phyloP scores from a whole-genome alignment of 1,140 invertebrate genomes.

The Parasteatoda tepidariorum region DNA sequence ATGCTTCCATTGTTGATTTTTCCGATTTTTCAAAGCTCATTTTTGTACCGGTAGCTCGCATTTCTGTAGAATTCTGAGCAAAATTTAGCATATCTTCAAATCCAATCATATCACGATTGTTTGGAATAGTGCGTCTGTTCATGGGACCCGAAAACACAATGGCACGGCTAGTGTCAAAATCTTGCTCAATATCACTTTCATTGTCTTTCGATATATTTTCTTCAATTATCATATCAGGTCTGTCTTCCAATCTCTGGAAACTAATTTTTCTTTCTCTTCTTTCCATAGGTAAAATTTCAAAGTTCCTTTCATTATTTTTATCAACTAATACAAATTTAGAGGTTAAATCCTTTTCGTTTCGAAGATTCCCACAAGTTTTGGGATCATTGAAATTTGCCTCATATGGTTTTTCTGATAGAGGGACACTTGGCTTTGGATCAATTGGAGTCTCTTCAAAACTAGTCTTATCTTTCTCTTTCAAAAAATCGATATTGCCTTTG shows the following conservation, averaged over 20 bases:
- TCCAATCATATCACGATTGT: not conserved
- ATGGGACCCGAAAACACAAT: not conserved
- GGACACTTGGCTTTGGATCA: no score
- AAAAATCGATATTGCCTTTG: no score
- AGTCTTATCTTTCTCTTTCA: no score
- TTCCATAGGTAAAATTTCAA: not conserved
- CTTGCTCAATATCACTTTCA: not conserved
- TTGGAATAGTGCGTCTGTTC: not conserved
- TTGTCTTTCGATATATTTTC: not conserved
- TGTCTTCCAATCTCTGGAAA: not conserved
- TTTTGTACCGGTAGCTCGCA: not conserved
- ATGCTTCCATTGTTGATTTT: conserved; percentile 14
- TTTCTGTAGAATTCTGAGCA: not conserved
- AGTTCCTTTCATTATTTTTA: not conserved
- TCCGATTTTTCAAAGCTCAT: not conserved
- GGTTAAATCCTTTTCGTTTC: not conserved
- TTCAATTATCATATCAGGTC: not conserved
- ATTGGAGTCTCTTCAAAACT: no score
- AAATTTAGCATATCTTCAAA: not conserved
- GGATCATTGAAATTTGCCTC: no score
- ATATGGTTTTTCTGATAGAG: no score
- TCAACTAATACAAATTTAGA: not conserved
- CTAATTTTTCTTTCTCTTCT: not conserved
- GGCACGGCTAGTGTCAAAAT: not conserved
- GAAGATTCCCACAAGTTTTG: not conserved